Base-by-base conservation (phyloP, 2,797 vertebrate species). In the Rhinichthys osculus region DNA sequence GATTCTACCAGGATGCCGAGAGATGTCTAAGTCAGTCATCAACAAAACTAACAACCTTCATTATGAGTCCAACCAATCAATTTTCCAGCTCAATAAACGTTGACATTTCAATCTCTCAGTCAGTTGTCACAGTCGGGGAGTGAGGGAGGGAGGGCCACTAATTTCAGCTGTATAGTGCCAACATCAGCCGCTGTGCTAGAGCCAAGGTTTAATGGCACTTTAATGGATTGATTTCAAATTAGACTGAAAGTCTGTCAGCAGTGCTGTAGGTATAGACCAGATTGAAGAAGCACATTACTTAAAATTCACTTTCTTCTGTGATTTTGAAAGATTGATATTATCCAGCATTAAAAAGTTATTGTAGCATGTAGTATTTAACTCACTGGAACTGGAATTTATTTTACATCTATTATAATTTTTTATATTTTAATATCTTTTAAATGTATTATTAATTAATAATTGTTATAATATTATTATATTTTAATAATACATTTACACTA, bases 1-100 rank as follows among this genome's bases (percentile, higher is more conserved):
- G 94, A 1, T 96, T 93, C 91, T 99, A 96, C 90, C 93, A 13
- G 87, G 96, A 97, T 0, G 87, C 91, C 0, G 96, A 96, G 86
- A 90, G 82, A 0, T 99, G 98, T 87, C 94, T 96, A 81, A 95
- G 98, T 99, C 90, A 95, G 97, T 95, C 81, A 82, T 89, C 85
- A 82, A 50, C 42, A 73, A 66, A 78, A 70, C 82, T 74, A 69
- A 77, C 73, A 13, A 69, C 40, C 64, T 72, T 82, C 8, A 40
- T 70, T 85, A 80, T 64, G 78, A 85, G 23, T 73, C 70, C 52
- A 59, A 81, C 59, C 70, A 67, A 74, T 85, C 70, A 33, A 85
- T 85, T 81, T 80, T 81, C 57, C 44, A 52, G 78, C 69, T 85
- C 78, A 74, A 67, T 81, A 85, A 81, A 73, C 70, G 64, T 80